Percentiles rank a stretch among this genome's conserved stretches.
Evolutionary conservation across 1,140 invertebrate genomes (phyloP).

Genomic region (Drosophila rufa): DNA sequence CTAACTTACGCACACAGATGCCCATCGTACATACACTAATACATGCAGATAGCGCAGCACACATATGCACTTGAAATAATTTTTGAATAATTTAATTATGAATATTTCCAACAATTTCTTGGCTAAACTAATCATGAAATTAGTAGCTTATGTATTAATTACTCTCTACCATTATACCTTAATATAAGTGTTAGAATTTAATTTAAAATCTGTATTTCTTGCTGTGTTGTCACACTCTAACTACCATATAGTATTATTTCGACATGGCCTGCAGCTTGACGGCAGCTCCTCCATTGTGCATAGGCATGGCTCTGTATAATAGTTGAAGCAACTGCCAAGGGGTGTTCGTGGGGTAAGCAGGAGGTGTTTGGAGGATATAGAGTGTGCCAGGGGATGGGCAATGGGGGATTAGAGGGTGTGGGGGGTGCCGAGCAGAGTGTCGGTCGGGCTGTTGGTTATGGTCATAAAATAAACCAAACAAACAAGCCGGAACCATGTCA

Average conservation of each 20-base stretch:
- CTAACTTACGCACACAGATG: constrained; percentile 63
- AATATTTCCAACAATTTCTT: fast-evolving
- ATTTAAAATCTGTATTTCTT: neutral
- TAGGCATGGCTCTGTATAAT: constrained; percentile 61
- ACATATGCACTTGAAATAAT: constrained; percentile 7
- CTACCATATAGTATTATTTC: constrained; percentile 36
- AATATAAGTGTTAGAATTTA: neutral
- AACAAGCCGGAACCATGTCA: constrained; percentile 84
- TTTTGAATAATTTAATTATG: fast-evolving
- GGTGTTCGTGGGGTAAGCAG: neutral
- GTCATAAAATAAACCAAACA: constrained; percentile 84
- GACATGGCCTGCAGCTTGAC: constrained; percentile 53
- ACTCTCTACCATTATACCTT: neutral
- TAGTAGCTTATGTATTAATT: neutral
- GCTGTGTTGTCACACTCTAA: constrained; percentile 12
- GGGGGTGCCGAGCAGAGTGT: constrained; percentile 25
- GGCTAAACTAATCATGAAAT: too few relatives aligned
- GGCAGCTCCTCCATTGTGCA: constrained; percentile 59
- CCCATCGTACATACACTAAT: constrained; percentile 18
- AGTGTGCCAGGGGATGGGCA: constrained; percentile 12
- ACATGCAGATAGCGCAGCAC: constrained; percentile 8
- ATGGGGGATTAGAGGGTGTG: neutral
- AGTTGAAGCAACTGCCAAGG: constrained; percentile 36
- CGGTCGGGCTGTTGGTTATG: constrained; percentile 71
- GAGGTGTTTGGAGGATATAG: constrained; percentile 23